Evolutionary conservation across 2,797 vertebrate species (phyloP).

Genomic region (Zenarchopterus dispar): DNA sequence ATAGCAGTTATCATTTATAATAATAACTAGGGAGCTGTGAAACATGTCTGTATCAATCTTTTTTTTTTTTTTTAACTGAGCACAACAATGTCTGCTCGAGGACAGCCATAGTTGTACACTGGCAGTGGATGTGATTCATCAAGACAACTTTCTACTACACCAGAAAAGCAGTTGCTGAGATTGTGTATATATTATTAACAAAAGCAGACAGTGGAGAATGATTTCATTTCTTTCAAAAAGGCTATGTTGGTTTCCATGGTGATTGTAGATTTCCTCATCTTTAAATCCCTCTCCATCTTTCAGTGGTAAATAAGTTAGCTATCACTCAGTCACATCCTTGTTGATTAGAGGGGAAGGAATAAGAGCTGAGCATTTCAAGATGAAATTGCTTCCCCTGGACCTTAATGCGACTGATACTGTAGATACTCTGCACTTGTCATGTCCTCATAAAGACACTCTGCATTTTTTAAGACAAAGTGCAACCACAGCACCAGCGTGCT

Average conservation of each 20-base stretch:
- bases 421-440: conserved; percentile 19
- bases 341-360: conserved; percentile 38
- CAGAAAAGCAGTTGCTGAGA: conserved; percentile 26
- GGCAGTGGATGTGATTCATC: conserved; percentile 9
- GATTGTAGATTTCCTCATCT: conserved; percentile 39
- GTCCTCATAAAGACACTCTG: conserved; percentile 31
- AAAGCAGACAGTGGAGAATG: conserved; percentile 33
- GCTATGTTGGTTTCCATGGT: conserved; percentile 57
- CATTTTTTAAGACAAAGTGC: conserved; percentile 57
- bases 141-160: conserved; percentile 20
- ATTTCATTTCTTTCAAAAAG: conserved; percentile 55
- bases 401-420: conserved; percentile 22
- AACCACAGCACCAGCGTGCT: conserved; percentile 51
- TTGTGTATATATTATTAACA: conserved; percentile 46
- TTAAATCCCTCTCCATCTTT: conserved; percentile 33
- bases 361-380: conserved; percentile 20
- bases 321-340: conserved; percentile 34
- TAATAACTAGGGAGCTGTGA: too few species aligned
- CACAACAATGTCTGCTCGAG: conserved; percentile 18
- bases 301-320: conserved; percentile 43
- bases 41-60: too few species aligned
- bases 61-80: background rate
- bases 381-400: conserved; percentile 34
- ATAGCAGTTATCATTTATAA: too few species aligned
- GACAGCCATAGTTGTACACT: conserved; percentile 12